phyloP scores from a whole-genome alignment of 1,140 invertebrate species.

The Penaeus vannamei region DNA sequence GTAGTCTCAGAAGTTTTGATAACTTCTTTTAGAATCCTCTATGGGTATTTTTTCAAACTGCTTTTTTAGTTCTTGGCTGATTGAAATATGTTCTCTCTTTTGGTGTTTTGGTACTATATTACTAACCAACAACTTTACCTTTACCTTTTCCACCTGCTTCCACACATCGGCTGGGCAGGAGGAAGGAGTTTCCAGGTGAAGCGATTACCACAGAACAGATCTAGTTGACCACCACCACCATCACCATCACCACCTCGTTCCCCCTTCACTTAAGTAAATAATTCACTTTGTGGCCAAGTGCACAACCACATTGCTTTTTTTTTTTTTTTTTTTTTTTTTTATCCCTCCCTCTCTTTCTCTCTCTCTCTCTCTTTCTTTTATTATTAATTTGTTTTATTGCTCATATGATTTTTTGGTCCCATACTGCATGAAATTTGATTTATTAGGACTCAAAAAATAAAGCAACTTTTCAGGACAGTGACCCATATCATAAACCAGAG shows the following conservation, averaged over 20 bases:
- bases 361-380: neutral
- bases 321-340: neutral
- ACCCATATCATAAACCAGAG: too few relatives aligned
- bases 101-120: slow-evolving; percentile 4
- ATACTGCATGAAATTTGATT: too few relatives aligned
- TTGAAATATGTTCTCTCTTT: neutral
- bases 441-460: too few relatives aligned
- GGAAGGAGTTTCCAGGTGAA: slow-evolving; percentile 66
- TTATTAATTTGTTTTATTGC: neutral
- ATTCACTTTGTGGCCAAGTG: slow-evolving; percentile 53
- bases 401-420: neutral
- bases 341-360: neutral
- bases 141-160: slow-evolving; percentile 46
- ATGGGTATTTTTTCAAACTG: too few relatives aligned
- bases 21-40: too few relatives aligned
- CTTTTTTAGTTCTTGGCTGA: too few relatives aligned
- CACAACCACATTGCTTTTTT: slow-evolving; percentile 51
- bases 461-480: too few relatives aligned
- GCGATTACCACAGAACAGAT: slow-evolving; percentile 65
- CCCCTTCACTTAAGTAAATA: slow-evolving; percentile 64
- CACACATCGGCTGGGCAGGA: slow-evolving; percentile 47
- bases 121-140: slow-evolving; percentile 46
- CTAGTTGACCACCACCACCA: slow-evolving; percentile 64
- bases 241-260: slow-evolving; percentile 63
- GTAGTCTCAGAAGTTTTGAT: too few relatives aligned